A percentile compares a stretch with the other conserved stretches of the same genome.
Conservation (phyloP, 2,113 vertebrate species). For the Ceyx margarethae region DNA sequence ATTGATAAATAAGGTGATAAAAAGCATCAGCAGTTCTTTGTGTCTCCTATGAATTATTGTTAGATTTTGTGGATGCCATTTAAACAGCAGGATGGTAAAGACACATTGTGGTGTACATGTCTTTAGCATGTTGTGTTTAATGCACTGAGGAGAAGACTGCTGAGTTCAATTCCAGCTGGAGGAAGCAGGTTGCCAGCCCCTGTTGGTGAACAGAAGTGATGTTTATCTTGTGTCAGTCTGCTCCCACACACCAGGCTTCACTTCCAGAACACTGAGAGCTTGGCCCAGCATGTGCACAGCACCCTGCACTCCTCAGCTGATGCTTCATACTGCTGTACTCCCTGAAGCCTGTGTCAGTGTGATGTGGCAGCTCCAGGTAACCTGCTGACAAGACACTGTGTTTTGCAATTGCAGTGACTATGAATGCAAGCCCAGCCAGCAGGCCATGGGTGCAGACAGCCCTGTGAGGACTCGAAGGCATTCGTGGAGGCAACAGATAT, state of each 20-base stretch:
- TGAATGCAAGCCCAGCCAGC: constrained; percentile 76
- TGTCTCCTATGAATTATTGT: neutral
- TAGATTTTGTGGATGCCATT: neutral
- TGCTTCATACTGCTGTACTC: accelerated
- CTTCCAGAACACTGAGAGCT: neutral
- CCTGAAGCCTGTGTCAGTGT: neutral
- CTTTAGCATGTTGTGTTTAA: neutral
- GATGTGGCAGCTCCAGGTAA: neutral
- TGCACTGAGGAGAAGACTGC: neutral
- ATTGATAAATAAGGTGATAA: neutral
- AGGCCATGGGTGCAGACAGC: constrained; percentile 57
- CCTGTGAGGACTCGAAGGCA: constrained; percentile 85
- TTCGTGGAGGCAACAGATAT: constrained; percentile 98
- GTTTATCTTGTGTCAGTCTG: neutral
- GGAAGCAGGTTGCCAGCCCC: neutral
- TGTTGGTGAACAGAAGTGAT: neutral
- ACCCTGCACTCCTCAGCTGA: neutral
- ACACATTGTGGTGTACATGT: neutral
- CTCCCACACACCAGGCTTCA: neutral
- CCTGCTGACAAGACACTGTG: neutral
- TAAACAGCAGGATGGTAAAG: neutral
- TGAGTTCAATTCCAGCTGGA: neutral
- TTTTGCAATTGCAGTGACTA: constrained; percentile 80
- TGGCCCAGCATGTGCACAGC: neutral
- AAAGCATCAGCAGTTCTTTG: neutral